Base-by-base conservation (phyloP, 2,888 invertebrate genomes). In the Tipula lateralis region DNA sequence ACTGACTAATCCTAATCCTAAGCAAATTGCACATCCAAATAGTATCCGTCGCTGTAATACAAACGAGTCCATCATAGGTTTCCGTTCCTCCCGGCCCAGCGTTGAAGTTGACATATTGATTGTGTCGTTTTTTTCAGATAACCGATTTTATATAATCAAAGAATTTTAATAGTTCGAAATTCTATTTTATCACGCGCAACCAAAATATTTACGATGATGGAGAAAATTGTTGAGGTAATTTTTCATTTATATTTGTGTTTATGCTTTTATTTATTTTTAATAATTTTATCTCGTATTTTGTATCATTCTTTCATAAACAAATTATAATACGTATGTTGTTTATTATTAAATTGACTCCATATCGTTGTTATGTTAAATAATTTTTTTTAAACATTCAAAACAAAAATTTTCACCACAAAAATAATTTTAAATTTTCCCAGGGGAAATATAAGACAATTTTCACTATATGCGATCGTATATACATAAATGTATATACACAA, bases 31-130 rank as follows among this genome's bases (percentile, higher is more conserved):
- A 87, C 94, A 94, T 0, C 92, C 93, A 85, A 95, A 92, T 36
- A 96, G 91, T n/a, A 94, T 91, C 12, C 95, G 91, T 84, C 95
- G 92, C 88, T 95, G 95, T 84, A 95, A 92, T 87, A 95, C 91
- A 85, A 94, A 90, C 1, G 93, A 93, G 85, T 92, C 92, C 88
- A 93, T 89, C 66, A 93, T 89, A 0, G 93, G 92, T 85, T 93
- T 90, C 9, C 93, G 88, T 34, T 93, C 93, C n/a, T 91, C 91
- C 24, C 89, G 89, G n/a, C 92, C 93, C 85, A 93, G 91, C 2
- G 93, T 93, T 24, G 93, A 93, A n/a, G 93, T 93, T 13, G 93
- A 93, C 91, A 91, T n/a, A n/a, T n/a, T 92, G 87, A 87, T 87
- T 50, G 16, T 50, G 16, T 36, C 9, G 39, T 39, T 13, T 39